These are phyloP conservation scores for Micrastur ruficollis DNA, from an alignment of 2,797 vertebrate species.

Conservation along the genomic window DNA sequence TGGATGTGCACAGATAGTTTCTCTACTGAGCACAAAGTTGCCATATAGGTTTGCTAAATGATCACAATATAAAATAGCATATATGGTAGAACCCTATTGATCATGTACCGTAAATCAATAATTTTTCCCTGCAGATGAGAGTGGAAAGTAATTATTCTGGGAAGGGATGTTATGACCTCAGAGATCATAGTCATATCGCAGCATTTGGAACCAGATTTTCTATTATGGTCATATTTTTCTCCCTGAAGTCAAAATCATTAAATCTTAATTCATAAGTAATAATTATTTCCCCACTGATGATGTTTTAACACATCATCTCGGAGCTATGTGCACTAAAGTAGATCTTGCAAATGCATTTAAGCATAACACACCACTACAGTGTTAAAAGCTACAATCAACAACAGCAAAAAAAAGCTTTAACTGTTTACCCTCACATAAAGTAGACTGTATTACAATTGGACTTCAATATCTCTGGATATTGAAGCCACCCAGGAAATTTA, in stretches of 20 bases:
- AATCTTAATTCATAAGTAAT: not conserved
- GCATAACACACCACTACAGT: not conserved
- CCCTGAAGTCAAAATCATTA: not conserved
- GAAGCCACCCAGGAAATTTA: not conserved
- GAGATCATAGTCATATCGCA: not conserved
- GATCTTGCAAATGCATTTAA: not conserved
- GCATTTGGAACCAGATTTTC: not conserved
- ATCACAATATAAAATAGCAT: not conserved
- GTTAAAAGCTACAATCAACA: not conserved
- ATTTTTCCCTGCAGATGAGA: not conserved
- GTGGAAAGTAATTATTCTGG: slow-evolving; percentile 9
- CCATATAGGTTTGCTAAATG: not conserved
- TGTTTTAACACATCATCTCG: not conserved
- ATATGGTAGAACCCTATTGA: not conserved
- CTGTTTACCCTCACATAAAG: not conserved
- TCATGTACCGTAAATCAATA: not conserved
- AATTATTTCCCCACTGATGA: not conserved
- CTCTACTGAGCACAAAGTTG: not conserved
- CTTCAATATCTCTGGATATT: not conserved
- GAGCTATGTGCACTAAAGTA: not conserved
- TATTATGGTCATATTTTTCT: not conserved
- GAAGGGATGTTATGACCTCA: not conserved
- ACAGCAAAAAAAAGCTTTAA: not conserved
- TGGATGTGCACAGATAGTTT: not conserved
- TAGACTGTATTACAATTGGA: not conserved